Evolutionary conservation across 2,113 vertebrate genomes (phyloP), one percentile per base, ranked within the genome.

Genomic region (Scortum barcoo): DNA sequence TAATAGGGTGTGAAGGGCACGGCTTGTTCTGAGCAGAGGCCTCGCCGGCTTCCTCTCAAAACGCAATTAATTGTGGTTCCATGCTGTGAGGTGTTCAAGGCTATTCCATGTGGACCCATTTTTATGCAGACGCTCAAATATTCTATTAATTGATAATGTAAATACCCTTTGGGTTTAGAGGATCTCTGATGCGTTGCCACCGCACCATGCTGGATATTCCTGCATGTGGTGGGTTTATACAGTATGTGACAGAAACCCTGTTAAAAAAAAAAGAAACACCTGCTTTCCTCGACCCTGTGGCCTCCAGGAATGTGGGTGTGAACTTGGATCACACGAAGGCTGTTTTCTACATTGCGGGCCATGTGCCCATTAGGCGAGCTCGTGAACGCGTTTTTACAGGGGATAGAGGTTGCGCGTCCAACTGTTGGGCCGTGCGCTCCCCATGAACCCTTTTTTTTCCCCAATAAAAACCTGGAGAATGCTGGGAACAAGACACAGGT

Each of bases 91-190:
- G 86, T 85, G 76, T 67, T 82, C 86, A 76, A 61, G 70, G 77
- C 80, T 85, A 89, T 89, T 92, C 87, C 90, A 74, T 0, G 42
- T 19, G 83, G 81, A 80, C 66, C 53, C 78, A 91, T 89, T 86
- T 91, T 70, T 78, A 87, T 74, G 78, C 72, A 68, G 79, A 80
- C 67, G 70, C 63, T 91, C 90, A 91, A 91, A 88, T 93, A 92
- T 91, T 88, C 78, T 87, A 89, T 88, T 86, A 93, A 93, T 93
- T 94, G 88, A 90, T 90, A 74, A 92, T 92, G 90, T 90, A 91
- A 89, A 88, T 86, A 89, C 85, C 91, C 89, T 84, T 85, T 70
- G 72, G 90, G 79, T 81, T 89, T 30, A 58, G 44, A 22, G 76
- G 56, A 82, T 71, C 69, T 78, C 76, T 40, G 42, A 38, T 58